Evolutionary conservation across 2,888 invertebrate species (phyloP).

Genomic region (Caenorhabditis plicata): DNA sequence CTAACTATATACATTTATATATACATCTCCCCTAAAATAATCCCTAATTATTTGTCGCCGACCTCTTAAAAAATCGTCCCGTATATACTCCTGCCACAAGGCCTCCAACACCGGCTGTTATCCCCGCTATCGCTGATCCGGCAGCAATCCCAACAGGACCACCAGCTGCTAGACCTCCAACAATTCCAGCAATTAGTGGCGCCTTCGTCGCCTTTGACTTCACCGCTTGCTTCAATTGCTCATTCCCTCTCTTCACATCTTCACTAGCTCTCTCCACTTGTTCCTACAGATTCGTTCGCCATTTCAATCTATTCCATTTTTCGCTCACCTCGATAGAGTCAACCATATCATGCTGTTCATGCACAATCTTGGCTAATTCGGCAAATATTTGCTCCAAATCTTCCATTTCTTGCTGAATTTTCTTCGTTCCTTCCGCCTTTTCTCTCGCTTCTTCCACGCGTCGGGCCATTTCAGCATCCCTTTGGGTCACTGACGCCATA

Average conservation of each 20-base stretch:
- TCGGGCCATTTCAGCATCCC: conserved; percentile 25
- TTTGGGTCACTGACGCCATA: conserved; percentile 14
- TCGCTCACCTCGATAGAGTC: conserved; percentile 50
- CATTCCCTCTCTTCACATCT: conserved; percentile 54
- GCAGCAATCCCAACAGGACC: conserved; percentile 60
- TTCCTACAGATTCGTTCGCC: conserved; percentile 37
- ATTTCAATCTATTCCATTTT: background rate
- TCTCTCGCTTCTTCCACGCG: conserved; percentile 31
- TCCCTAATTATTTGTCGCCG: conserved; percentile 21
- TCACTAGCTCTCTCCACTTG: conserved; percentile 54
- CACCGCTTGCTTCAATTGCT: conserved; percentile 57
- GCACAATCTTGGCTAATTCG: conserved; percentile 54
- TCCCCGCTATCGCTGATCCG: conserved; percentile 57
- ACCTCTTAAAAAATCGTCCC: conserved; percentile 49
- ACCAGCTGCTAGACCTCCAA: conserved; percentile 58
- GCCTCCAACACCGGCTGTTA: conserved; percentile 60
- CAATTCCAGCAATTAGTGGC: conserved; percentile 54
- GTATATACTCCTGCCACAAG: conserved; percentile 51
- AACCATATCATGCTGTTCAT: conserved; percentile 60
- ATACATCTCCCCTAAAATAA: background rate
- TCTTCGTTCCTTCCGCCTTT: conserved; percentile 35
- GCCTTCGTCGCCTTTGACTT: conserved; percentile 53
- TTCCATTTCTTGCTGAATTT: conserved; percentile 49
- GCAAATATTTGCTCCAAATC: conserved; percentile 57
- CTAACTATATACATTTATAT: background rate